Evolutionary conservation across 2,113 vertebrate species (phyloP).

Genomic region (Anhinga rufa): DNA sequence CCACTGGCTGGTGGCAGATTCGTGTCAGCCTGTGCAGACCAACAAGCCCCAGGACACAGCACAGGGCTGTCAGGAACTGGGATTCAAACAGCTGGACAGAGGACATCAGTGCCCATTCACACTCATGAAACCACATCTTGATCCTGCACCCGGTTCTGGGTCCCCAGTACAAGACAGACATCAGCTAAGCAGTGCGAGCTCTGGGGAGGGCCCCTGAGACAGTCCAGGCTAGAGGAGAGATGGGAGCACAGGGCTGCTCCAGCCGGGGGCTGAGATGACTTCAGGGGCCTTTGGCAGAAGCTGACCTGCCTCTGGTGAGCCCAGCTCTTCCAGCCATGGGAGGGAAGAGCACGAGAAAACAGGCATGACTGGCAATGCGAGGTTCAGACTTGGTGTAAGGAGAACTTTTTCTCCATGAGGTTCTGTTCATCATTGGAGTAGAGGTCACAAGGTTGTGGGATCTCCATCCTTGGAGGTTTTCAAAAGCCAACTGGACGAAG

Average conservation of each 20-base stretch:
- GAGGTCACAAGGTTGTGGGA: not conserved
- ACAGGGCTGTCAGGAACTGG: fast-evolving
- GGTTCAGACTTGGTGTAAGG: not conserved
- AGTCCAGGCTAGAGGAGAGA: fast-evolving
- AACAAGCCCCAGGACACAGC: not conserved
- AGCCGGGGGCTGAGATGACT: not conserved
- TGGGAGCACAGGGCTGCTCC: fast-evolving
- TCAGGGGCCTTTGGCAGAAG: not conserved
- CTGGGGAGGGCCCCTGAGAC: not conserved
- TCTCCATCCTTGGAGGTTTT: not conserved
- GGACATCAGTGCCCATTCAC: not conserved
- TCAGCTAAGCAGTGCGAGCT: too few species aligned
- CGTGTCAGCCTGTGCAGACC: not conserved
- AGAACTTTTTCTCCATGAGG: not conserved
- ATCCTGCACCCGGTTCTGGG: not conserved
- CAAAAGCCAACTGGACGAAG: not conserved
- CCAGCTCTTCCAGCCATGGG: not conserved
- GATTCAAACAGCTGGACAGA: fast-evolving
- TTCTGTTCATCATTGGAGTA: not conserved
- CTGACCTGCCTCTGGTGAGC: not conserved
- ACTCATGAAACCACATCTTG: not conserved
- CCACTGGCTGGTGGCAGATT: fast-evolving
- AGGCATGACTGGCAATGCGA: fast-evolving
- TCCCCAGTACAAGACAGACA: not conserved
- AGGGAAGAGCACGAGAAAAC: not conserved